Conservation (phyloP, 2,797 vertebrate genomes). For the Amblyraja radiata region DNA sequence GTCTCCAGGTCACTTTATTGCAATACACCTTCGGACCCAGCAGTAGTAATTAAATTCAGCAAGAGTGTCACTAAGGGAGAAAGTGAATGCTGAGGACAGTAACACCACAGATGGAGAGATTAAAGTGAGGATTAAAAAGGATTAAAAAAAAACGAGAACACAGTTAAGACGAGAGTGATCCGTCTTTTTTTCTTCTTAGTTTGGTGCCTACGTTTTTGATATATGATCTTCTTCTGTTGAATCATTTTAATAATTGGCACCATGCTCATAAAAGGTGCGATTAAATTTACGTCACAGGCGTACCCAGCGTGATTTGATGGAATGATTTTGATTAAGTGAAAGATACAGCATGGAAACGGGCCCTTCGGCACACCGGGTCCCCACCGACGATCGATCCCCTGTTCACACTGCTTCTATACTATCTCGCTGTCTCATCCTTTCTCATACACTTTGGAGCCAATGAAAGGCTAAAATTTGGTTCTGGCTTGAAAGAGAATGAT, state of each 20-base stretch:
- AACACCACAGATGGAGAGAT: neutral
- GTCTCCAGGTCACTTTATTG: neutral
- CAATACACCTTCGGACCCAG: neutral
- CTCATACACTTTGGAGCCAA: too few relatives aligned
- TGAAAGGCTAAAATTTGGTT: too few relatives aligned
- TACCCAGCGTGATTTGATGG: neutral
- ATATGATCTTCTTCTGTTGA: neutral
- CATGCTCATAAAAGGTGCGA: neutral
- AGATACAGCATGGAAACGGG: too few relatives aligned
- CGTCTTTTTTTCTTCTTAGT: neutral
- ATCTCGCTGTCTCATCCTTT: too few relatives aligned
- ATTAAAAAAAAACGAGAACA: conserved; percentile 1
- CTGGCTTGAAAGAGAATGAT: too few relatives aligned
- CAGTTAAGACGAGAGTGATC: neutral
- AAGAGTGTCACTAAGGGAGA: neutral
- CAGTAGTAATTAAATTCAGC: neutral
- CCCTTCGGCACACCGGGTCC: too few relatives aligned
- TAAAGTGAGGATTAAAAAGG: neutral
- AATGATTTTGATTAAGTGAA: too few relatives aligned
- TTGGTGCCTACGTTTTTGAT: neutral
- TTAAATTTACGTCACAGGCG: neutral
- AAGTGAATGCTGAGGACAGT: neutral
- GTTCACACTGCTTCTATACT: too few relatives aligned
- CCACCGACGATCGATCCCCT: too few relatives aligned
- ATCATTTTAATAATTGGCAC: neutral